These are phyloP conservation scores for Notoglanidium macrostoma DNA, from an alignment of 2,797 vertebrate genomes.

Conservation along the genomic window DNA sequence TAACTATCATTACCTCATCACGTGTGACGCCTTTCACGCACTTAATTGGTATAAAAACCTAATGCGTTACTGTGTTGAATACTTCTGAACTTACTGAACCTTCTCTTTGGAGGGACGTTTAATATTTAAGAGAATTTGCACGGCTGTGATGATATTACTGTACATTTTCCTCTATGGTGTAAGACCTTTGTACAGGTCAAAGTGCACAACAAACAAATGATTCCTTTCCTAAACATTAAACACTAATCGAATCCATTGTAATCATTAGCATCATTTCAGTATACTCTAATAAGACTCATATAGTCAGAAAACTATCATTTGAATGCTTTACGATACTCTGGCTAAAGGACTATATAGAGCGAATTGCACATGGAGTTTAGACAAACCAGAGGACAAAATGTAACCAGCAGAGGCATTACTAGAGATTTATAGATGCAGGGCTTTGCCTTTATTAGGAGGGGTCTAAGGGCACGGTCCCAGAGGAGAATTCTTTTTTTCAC, in stretches of 20 bases:
- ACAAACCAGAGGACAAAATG: neutral
- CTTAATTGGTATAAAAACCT: neutral
- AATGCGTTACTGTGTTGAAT: neutral
- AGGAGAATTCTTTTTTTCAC: neutral
- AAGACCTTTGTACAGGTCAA: neutral
- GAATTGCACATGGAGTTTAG: neutral
- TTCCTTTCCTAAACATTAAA: neutral
- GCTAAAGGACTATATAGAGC: neutral
- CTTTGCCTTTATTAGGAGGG: constrained; percentile 8
- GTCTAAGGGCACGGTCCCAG: constrained; percentile 16
- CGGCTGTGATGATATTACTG: neutral
- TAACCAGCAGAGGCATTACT: neutral
- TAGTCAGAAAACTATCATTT: neutral
- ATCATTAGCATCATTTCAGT: neutral
- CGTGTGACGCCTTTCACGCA: neutral
- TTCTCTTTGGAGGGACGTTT: neutral
- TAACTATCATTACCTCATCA: neutral
- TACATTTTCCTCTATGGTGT: neutral
- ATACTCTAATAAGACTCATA: neutral
- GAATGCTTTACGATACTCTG: neutral
- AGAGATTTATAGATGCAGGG: constrained; percentile 13
- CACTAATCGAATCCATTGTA: neutral
- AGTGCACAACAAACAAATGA: neutral
- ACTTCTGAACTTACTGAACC: neutral
- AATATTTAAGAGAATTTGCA: constrained; percentile 11